Conservation (phyloP, 1,140 invertebrate genomes). For the Zaprionus africanus region DNA sequence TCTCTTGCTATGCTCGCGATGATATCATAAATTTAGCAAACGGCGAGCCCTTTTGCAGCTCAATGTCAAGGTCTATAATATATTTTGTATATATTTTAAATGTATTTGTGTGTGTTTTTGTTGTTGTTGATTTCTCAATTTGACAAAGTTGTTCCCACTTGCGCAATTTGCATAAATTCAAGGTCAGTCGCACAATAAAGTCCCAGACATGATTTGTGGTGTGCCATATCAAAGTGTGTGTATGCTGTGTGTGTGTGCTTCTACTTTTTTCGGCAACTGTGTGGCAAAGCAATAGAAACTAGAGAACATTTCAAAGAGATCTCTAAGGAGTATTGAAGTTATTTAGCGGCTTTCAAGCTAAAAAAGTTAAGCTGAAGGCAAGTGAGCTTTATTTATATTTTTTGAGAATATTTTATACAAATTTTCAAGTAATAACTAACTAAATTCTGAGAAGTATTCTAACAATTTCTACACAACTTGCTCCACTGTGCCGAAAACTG, state of each 20-base stretch:
- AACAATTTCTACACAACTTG: not conserved
- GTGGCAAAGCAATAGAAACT: constrained; percentile 22
- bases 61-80: constrained; percentile 62
- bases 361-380: too few species aligned
- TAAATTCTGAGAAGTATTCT: not conserved
- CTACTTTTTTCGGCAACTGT: constrained; percentile 58
- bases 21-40: constrained; percentile 21
- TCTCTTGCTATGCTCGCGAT: constrained; percentile 27
- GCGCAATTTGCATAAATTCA: constrained; percentile 81
- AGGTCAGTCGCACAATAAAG: constrained; percentile 74
- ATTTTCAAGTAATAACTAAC: too few species aligned
- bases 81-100: constrained; percentile 18
- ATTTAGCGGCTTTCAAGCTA: not conserved
- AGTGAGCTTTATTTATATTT: too few species aligned
- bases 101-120: constrained; percentile 8
- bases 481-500: constrained; percentile 55
- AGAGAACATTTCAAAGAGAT: not conserved
- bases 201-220: constrained; percentile 65
- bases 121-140: constrained; percentile 61
- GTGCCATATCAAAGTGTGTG: constrained; percentile 26
- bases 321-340: not conserved
- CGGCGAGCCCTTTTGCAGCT: constrained; percentile 49
- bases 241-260: constrained; percentile 37
- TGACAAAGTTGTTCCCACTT: constrained; percentile 78
- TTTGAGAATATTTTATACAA: too few species aligned